Percentiles rank a stretch among this genome's conserved stretches.
phyloP scores from a whole-genome alignment of 2,888 invertebrate genomes.

The Epinotia brunnichana region DNA sequence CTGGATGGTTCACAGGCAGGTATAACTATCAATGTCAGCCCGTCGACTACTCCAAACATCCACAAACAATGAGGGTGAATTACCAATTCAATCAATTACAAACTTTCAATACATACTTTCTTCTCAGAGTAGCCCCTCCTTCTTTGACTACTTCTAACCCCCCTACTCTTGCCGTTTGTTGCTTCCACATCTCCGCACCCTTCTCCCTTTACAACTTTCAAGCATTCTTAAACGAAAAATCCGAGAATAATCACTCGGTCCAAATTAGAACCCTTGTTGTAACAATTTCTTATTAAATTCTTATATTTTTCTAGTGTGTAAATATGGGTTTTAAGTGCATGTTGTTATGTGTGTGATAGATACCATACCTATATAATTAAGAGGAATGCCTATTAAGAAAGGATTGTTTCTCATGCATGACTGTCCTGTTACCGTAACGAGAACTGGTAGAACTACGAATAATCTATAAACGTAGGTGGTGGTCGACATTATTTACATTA shows the following conservation, averaged over 20 bases:
- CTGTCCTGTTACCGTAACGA: not conserved
- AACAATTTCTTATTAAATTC: constrained; percentile 12
- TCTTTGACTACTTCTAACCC: constrained; percentile 7
- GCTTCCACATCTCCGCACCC: constrained; percentile 27
- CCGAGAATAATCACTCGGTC: constrained; percentile 12
- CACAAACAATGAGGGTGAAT: constrained; percentile 96
- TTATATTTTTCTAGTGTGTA: not conserved
- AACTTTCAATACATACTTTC: constrained; percentile 49
- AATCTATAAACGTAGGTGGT: not conserved
- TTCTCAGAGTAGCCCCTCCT: constrained; percentile 12
- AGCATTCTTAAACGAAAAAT: constrained; percentile 18
- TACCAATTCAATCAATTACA: constrained; percentile 53
- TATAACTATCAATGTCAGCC: constrained; percentile 98
- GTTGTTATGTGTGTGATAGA: constrained; percentile 6
- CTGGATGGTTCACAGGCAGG: constrained; percentile 97
- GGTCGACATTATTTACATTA: not conserved
- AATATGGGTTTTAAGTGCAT: constrained; percentile 12
- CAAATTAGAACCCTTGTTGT: constrained; percentile 20
- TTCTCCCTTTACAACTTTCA: constrained; percentile 12
- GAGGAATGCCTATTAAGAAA: constrained; percentile 32
- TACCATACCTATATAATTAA: no score
- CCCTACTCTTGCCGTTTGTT: constrained; percentile 8
- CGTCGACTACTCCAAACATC: constrained; percentile 96
- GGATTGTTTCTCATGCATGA: not conserved
- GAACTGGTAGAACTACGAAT: not conserved